phyloP scores from a whole-genome alignment of 2,113 vertebrate genomes.

The Amblyopsis rosae region DNA sequence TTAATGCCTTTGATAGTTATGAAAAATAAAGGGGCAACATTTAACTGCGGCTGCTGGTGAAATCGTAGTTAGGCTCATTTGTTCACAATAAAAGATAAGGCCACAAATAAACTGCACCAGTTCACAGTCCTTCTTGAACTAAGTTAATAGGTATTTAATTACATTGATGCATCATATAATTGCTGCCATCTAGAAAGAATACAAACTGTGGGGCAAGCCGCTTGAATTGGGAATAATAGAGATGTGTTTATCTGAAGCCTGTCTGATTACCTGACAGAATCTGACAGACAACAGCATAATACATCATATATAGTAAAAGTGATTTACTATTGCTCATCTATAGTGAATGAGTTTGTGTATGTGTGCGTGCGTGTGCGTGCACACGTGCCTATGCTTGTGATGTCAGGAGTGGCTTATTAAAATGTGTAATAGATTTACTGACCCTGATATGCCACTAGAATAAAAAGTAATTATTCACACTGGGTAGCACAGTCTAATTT shows the following conservation, averaged over 20 bases:
- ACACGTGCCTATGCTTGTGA: slow-evolving; percentile 7
- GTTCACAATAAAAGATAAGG: slow-evolving; percentile 38
- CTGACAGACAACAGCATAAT: slow-evolving; percentile 72
- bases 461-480: slow-evolving; percentile 81
- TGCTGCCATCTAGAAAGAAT: slow-evolving; percentile 63
- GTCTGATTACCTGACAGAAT: slow-evolving; percentile 77
- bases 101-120: slow-evolving; percentile 56
- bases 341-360: slow-evolving; percentile 57
- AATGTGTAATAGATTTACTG: slow-evolving; percentile 82
- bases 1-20: slow-evolving; percentile 15
- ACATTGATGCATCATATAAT: slow-evolving; percentile 77
- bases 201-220: slow-evolving; percentile 63
- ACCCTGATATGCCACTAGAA: slow-evolving; percentile 80
- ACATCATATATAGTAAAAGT: slow-evolving; percentile 55
- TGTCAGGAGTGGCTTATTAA: slow-evolving; percentile 70
- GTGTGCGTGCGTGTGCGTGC: slow-evolving; percentile 4
- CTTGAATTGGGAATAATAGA: slow-evolving; percentile 71
- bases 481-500: slow-evolving; percentile 74
- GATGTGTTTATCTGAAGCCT: slow-evolving; percentile 77
- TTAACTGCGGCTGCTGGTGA: slow-evolving; percentile 26
- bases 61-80: slow-evolving; percentile 31
- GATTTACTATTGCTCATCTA: slow-evolving; percentile 65
- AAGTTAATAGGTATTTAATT: slow-evolving; percentile 78
- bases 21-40: slow-evolving; percentile 44
- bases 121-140: slow-evolving; percentile 62